Conservation (phyloP, 2,797 vertebrate species). For the Selene dorsalis region DNA sequence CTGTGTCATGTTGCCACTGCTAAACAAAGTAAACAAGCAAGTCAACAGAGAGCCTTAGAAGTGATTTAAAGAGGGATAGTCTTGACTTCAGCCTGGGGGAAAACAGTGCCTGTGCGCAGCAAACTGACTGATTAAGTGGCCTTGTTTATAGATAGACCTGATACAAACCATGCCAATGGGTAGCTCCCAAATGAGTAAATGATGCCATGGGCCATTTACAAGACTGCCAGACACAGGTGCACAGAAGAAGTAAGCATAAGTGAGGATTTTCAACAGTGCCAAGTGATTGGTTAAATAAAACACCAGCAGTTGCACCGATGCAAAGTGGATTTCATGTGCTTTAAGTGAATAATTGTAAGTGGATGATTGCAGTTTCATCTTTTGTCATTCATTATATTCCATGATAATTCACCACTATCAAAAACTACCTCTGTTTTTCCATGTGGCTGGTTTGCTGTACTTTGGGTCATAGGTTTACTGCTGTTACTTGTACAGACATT, state of each 20-base stretch:
- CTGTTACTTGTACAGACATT: not conserved
- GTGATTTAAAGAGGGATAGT: slow-evolving; percentile 62
- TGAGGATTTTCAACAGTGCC: slow-evolving; percentile 1
- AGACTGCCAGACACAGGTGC: slow-evolving; percentile 2
- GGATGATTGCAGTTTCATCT: not conserved
- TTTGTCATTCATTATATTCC: not conserved
- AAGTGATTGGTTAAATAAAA: not conserved
- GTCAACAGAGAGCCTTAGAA: slow-evolving; percentile 51
- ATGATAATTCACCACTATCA: not conserved
- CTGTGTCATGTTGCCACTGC: slow-evolving; percentile 21
- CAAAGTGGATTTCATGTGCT: not conserved
- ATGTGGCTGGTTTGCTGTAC: not conserved
- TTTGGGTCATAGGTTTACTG: not conserved
- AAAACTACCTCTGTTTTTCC: not conserved
- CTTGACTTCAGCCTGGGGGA: slow-evolving; percentile 55
- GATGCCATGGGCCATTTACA: slow-evolving; percentile 27
- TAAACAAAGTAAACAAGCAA: slow-evolving; percentile 54
- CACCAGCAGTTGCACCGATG: not conserved
- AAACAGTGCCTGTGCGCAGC: slow-evolving; percentile 37
- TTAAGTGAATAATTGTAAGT: slow-evolving; percentile 7
- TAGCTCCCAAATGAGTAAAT: slow-evolving; percentile 39
- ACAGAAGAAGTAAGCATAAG: slow-evolving; percentile 13
- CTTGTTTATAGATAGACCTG: slow-evolving; percentile 61
- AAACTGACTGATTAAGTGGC: slow-evolving; percentile 61
- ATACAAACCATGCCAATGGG: slow-evolving; percentile 43